Evolutionary conservation across 2,888 invertebrate genomes (phyloP), one percentile per base, ranked within the genome.

Genomic region (Ligdia adustata): DNA sequence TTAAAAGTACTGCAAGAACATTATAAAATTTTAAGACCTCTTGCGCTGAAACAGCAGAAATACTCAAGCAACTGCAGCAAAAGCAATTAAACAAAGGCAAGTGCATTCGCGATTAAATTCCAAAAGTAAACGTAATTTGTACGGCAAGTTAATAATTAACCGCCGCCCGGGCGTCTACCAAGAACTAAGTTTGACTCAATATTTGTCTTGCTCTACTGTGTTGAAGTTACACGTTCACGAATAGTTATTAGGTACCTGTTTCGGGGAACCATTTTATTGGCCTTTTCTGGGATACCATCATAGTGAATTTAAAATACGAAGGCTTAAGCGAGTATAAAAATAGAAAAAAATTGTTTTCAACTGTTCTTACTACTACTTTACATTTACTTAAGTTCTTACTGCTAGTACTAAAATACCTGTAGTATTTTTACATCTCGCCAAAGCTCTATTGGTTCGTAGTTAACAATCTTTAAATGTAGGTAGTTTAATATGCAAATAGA

Each of bases 161-260:
- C 73, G 69, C 57, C 66, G 70, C 62, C 66, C 69, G 69, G 69
- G 66, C 72, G 71, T 73, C 72, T 72, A 68, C 73, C 60, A 66
- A 69, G 75, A 74, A 83, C 77, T 78, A 69, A 70, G 73, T 79
- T 78, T 68, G 66, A 67, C 67, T 75, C 79, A 80, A 82, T 85
- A 82, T 85, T 85, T 82, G 82, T 78, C 73, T 81, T 83, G 57
- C 69, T 68, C 69, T 70, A 72, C 72, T 68, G 60, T 75, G 72
- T 82, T 79, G 73, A 62, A 82, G 74, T 81, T 79, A 66, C 70
- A 76, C 70, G 66, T 63, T 66, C 60, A 60, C 63, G 64, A 68
- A 71, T 69, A 66, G 68, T 66, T 66, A 64, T 69, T 70, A n/a
- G n/a, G n/a, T n/a, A 76, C 76, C 75, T 75, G 71, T 60, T 52